A percentile compares a stretch with the other conserved stretches of the same genome.
phyloP scores from a whole-genome alignment of 2,797 vertebrate species.

The Chelon auratus region DNA sequence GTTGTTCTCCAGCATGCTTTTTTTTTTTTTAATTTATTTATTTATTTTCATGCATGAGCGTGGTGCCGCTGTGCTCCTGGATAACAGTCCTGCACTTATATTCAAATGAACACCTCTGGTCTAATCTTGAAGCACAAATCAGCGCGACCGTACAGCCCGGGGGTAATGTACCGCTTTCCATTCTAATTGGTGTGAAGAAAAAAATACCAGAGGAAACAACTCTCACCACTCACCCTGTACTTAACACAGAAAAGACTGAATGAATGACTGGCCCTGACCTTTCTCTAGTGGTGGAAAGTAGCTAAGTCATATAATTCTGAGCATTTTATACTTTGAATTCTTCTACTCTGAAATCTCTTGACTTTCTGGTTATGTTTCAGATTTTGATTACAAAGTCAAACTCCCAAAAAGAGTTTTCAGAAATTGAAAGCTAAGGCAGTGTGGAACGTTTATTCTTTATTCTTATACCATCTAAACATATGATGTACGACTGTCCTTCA shows the following conservation, averaged over 20 bases:
- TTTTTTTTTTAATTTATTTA: too few relatives aligned
- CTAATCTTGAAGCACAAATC: slow-evolving; percentile 4
- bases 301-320: neutral
- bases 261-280: neutral
- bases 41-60: neutral
- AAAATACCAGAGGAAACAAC: neutral
- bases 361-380: too few relatives aligned
- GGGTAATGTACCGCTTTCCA: neutral
- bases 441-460: too few relatives aligned
- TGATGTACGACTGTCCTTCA: too few relatives aligned
- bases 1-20: neutral
- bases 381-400: too few relatives aligned
- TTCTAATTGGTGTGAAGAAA: neutral
- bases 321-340: too few relatives aligned
- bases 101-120: neutral
- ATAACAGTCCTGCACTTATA: neutral
- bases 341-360: too few relatives aligned
- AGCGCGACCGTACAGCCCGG: slow-evolving; percentile 6
- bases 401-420: too few relatives aligned
- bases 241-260: neutral
- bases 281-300: neutral
- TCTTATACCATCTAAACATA: too few relatives aligned
- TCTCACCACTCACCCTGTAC: neutral
- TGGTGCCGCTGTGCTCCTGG: neutral
- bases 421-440: too few relatives aligned